These are phyloP conservation scores for Platycnemis pennipes DNA, from an alignment of 2,888 invertebrate genomes.

Conservation along the genomic window DNA sequence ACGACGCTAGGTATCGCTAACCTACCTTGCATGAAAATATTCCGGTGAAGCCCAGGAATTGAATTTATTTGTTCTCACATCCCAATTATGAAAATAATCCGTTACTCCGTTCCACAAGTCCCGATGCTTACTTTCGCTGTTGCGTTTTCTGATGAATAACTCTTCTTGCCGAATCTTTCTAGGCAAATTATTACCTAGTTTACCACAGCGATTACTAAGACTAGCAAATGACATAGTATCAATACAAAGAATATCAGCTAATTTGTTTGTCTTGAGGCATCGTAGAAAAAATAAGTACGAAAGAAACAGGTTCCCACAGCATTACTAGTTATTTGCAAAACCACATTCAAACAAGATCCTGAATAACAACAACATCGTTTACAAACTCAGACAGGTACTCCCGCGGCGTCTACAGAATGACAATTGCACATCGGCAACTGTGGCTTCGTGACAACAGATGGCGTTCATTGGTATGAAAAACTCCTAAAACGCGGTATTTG, in stretches of 20 bases:
- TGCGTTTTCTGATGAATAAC: conserved; percentile 32
- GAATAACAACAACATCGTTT: background rate
- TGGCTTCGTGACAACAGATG: background rate
- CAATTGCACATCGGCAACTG: background rate
- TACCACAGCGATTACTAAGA: conserved; percentile 1
- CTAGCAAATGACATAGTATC: conserved; percentile 33
- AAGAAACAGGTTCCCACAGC: background rate
- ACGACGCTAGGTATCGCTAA: background rate
- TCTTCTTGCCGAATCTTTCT: conserved; percentile 47
- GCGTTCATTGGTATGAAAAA: background rate
- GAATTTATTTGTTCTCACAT: conserved; percentile 43
- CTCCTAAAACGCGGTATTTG: background rate
- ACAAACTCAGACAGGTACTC: background rate
- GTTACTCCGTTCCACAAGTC: conserved; percentile 56
- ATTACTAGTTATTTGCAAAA: background rate
- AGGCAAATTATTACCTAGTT: background rate
- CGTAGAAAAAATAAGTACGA: too few relatives aligned
- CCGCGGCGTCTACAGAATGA: conserved; percentile 43
- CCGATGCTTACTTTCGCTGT: conserved; percentile 39
- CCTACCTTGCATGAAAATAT: conserved; percentile 42
- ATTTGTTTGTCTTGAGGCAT: background rate
- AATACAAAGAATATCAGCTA: background rate
- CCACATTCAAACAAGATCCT: background rate
- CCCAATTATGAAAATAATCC: conserved; percentile 43
- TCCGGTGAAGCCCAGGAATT: conserved; percentile 42